Evolutionary conservation across 2,113 vertebrate genomes (phyloP).

Genomic region (Hydropotes inermis): DNA sequence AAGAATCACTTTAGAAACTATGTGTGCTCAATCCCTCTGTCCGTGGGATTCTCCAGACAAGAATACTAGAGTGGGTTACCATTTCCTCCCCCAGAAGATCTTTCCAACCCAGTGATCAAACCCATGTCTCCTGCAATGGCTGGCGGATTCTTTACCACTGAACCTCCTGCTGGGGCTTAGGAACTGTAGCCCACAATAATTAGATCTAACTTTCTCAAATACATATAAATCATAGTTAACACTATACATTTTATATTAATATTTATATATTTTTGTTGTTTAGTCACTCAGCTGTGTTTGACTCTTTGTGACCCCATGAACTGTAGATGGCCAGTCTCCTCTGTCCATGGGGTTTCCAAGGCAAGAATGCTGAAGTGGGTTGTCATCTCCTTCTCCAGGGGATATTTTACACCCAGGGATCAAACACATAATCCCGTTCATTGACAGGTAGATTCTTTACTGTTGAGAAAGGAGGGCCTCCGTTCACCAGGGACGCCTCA

Average conservation of each 20-base stretch:
- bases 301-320: neutral
- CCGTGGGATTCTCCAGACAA: neutral
- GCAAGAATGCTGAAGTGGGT: neutral
- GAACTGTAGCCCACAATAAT: neutral
- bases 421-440: neutral
- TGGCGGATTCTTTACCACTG: neutral
- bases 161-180: neutral
- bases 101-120: neutral
- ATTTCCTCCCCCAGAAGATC: neutral
- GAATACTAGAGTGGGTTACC: neutral
- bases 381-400: neutral
- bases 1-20: neutral
- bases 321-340: neutral
- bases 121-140: rapidly evolving
- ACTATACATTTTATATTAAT: neutral
- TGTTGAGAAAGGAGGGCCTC: neutral
- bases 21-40: neutral
- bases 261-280: neutral
- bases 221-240: neutral
- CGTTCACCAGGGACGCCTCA: neutral
- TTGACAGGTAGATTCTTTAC: neutral
- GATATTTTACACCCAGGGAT: neutral
- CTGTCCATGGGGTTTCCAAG: rapidly evolving
- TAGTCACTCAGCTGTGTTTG: neutral
- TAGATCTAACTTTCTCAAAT: neutral